A percentile compares a stretch with the other conserved stretches of the same genome.
Evolutionary conservation across 2,113 vertebrate species (phyloP).

Genomic region (Leptodactylus fuscus): DNA sequence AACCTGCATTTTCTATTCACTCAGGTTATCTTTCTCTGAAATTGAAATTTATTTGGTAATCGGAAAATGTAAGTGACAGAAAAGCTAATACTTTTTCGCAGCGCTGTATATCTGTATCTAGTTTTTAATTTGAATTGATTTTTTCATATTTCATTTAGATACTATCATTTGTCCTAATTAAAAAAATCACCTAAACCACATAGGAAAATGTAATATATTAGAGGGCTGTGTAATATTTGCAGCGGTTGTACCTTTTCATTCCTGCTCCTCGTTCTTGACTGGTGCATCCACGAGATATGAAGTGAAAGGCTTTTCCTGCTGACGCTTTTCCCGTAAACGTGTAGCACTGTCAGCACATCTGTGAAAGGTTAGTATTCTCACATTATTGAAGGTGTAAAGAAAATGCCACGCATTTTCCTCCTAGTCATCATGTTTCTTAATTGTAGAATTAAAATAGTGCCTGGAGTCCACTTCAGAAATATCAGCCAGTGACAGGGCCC

Average conservation of each 20-base stretch:
- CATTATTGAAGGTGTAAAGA: constrained; percentile 27
- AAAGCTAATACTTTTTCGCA: too few relatives aligned
- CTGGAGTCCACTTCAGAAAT: constrained; percentile 4
- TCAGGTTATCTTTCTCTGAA: too few relatives aligned
- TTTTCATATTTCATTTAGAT: too few relatives aligned
- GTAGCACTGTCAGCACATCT: constrained; percentile 14
- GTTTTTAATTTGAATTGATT: too few relatives aligned
- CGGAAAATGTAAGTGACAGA: too few relatives aligned
- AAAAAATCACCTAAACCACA: too few relatives aligned
- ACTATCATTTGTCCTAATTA: too few relatives aligned
- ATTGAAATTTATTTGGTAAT: too few relatives aligned
- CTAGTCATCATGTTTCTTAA: constrained; percentile 36
- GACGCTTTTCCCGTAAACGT: not conserved
- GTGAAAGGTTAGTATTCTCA: constrained; percentile 22
- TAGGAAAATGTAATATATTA: too few relatives aligned
- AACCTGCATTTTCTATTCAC: too few relatives aligned
- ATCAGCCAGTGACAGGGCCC: not conserved
- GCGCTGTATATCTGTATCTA: too few relatives aligned
- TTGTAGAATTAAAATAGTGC: constrained; percentile 25
- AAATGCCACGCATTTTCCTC: constrained; percentile 1
- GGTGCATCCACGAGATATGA: not conserved
- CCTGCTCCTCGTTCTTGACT: not conserved
- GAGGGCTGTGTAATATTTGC: not conserved
- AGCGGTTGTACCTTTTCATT: not conserved
- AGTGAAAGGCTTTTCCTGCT: not conserved